Conservation (phyloP, 2,797 vertebrate species). For the Lacerta agilis region DNA sequence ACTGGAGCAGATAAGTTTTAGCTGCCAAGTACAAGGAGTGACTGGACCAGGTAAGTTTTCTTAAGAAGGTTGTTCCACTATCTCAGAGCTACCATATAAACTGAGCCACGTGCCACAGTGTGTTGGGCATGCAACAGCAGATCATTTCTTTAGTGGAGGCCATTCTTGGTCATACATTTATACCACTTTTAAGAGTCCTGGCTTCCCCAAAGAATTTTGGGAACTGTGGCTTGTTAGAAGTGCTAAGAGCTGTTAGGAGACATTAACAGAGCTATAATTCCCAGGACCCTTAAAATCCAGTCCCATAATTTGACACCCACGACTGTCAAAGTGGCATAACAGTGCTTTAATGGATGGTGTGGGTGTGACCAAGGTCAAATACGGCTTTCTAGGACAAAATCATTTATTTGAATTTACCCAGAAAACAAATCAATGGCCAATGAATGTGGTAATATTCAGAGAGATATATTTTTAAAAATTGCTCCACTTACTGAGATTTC, state of each 20-base stretch:
- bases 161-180: not conserved
- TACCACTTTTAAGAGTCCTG: too few relatives aligned
- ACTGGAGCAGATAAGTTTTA: not conserved
- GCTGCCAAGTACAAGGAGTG: not conserved
- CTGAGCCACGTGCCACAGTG: not conserved
- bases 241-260: too few relatives aligned
- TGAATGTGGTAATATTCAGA: not conserved
- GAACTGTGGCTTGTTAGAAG: too few relatives aligned
- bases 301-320: too few relatives aligned
- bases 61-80: not conserved
- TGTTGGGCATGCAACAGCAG: not conserved
- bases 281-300: too few relatives aligned
- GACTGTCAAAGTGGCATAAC: too few relatives aligned
- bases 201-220: too few relatives aligned
- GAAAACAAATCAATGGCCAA: not conserved
- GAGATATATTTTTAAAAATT: not conserved
- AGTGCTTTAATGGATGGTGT: too few relatives aligned
- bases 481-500: not conserved
- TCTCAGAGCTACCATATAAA: not conserved
- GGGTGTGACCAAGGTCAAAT: not conserved
- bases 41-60: not conserved
- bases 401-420: not conserved
- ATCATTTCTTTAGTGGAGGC: too few relatives aligned
- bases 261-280: too few relatives aligned
- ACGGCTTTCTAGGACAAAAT: not conserved